Conservation (phyloP, 1,140 invertebrate genomes). For the Maniola jurtina region DNA sequence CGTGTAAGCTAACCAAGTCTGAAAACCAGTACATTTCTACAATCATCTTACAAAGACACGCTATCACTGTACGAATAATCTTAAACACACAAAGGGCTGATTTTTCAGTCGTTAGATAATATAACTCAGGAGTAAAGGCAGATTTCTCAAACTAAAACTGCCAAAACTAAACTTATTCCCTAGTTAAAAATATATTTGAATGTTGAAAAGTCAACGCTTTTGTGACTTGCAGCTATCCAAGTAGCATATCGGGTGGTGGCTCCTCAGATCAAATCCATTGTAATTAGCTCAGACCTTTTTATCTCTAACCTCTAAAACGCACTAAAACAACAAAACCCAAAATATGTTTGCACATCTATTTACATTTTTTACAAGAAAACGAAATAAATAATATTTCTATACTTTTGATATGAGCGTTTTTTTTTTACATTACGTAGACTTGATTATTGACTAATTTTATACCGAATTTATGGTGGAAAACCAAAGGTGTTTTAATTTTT, state of each 20-base stretch:
- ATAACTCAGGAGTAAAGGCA: no score
- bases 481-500: constrained; percentile 6
- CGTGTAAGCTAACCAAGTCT: not conserved
- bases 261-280: not conserved
- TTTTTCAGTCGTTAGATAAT: no score
- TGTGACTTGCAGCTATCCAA: not conserved
- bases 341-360: constrained; percentile 63
- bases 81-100: no score
- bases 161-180: no score
- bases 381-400: constrained; percentile 67
- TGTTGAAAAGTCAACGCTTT: no score
- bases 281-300: constrained; percentile 8
- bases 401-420: constrained; percentile 62
- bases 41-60: no score
- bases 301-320: constrained; percentile 21
- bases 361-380: constrained; percentile 74
- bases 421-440: constrained; percentile 45
- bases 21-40: not conserved
- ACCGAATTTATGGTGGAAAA: not conserved
- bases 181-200: no score
- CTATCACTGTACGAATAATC: no score
- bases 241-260: not conserved
- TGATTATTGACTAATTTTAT: constrained; percentile 16
- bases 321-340: constrained; percentile 20
- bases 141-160: no score